Percentiles rank a stretch among this genome's conserved stretches.
Evolutionary conservation across 2,113 vertebrate species (phyloP).

Genomic region (Grammatotria lemairii): DNA sequence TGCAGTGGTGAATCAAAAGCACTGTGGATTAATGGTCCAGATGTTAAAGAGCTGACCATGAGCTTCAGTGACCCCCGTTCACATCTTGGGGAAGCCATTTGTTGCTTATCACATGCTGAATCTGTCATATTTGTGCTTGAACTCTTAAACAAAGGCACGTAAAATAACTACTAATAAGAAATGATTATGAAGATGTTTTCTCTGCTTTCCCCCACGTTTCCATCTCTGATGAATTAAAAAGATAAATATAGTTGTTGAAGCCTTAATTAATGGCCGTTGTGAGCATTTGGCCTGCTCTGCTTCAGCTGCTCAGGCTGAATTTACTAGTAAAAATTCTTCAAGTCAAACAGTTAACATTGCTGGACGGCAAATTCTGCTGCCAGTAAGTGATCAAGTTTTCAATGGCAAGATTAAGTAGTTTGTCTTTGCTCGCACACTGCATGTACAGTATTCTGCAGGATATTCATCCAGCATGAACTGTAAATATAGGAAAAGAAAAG

Average conservation of each 20-base stretch:
- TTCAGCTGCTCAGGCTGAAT: background rate
- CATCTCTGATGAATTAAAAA: background rate
- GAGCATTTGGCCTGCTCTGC: background rate
- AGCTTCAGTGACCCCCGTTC: background rate
- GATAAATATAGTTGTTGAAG: background rate
- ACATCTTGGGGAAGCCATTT: background rate
- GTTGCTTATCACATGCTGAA: rapidly evolving
- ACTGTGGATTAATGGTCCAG: background rate
- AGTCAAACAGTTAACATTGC: background rate
- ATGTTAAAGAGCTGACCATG: background rate
- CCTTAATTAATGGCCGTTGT: background rate
- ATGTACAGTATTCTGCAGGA: background rate
- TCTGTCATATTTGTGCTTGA: background rate
- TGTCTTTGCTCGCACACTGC: background rate
- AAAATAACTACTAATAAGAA: background rate
- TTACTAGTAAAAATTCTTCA: background rate
- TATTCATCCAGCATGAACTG: background rate
- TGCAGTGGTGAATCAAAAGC: background rate
- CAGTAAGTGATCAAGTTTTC: background rate
- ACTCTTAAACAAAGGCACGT: background rate
- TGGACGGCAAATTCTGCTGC: background rate
- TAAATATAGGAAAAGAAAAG: background rate
- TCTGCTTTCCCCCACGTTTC: background rate
- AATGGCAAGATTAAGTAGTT: background rate
- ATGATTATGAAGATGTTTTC: background rate